Conservation (phyloP, 2,797 vertebrate species). For the Enteromius afrohamiltoni region DNA sequence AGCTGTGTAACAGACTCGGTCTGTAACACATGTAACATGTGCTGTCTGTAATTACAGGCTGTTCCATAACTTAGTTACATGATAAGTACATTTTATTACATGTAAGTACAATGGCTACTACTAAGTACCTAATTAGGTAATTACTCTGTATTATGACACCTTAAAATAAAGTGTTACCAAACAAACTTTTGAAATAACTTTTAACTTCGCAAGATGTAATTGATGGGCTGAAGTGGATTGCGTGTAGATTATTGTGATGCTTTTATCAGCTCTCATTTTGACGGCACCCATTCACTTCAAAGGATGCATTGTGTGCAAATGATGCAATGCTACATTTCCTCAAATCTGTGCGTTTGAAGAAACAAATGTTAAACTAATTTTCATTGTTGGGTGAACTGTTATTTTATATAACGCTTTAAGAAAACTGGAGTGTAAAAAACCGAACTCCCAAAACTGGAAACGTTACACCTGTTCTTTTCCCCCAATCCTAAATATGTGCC, state of each 20-base stretch:
- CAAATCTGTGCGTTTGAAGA: background rate
- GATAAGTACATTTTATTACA: too few relatives aligned
- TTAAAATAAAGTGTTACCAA: too few relatives aligned
- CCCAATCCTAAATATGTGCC: background rate
- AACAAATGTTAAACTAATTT: background rate
- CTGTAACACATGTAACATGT: too few relatives aligned
- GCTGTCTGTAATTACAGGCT: too few relatives aligned
- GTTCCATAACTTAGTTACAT: too few relatives aligned
- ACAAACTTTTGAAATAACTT: too few relatives aligned
- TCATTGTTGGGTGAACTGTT: background rate
- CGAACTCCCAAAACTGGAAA: conserved; percentile 4
- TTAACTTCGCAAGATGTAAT: too few relatives aligned
- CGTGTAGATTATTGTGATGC: background rate
- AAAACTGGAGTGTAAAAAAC: conserved; percentile 24
- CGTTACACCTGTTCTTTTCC: background rate
- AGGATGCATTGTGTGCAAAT: background rate
- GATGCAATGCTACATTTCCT: background rate
- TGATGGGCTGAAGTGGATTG: too few relatives aligned
- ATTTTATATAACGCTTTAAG: background rate
- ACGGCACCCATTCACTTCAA: background rate
- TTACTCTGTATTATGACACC: too few relatives aligned
- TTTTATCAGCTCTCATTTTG: background rate
- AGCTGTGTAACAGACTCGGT: too few relatives aligned
- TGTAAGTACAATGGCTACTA: too few relatives aligned
- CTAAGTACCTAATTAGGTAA: too few relatives aligned